Base-by-base conservation (phyloP, 2,888 invertebrate species). In the Xylota sylvarum region DNA sequence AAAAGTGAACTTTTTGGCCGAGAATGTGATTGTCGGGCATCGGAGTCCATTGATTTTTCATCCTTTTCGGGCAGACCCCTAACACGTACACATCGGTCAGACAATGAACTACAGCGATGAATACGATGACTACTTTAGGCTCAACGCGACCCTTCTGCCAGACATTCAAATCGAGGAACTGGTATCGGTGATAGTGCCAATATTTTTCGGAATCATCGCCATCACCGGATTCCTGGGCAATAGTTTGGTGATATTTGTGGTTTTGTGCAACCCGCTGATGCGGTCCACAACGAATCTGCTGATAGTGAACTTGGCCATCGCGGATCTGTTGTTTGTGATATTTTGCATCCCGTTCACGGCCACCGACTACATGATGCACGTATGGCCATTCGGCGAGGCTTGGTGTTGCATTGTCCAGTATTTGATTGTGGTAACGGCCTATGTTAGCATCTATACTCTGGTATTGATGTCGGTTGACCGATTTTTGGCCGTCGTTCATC, bases 331-430 rank as follows among this genome's bases (percentile, higher is more conserved):
- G 30, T 98, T 98, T 92, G 97, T 98, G 10, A 94, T 97, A 56
- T 97, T 98, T 93, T 98, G 98, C 93, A 97, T 98, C 37, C 98
- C 98, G 0, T 98, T 98, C 92, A 98, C 98, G 0, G 98, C 97
- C 0, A 95, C 96, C 40, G 97, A 97, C 90, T 98, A 98, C 91
- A 96, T 97, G 0, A 93, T 97, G 89, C 94, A 95, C 0, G 94
- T 94, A 89, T 98, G 98, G 98, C 97, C 97, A 0, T 98, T 98
- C 90, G 98, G 98, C 1, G 95, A 95, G 88, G 93, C 95, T 89
- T 97, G 97, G 96, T 98, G 98, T 93, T 96, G 97, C 92, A 95
- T 96, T 23, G 97, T 97, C 0, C 97, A 98, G 91, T 98, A 98
- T 91, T 94, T 98, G 89, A 97, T 97, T 88, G 96, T 97, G 81